Base-by-base conservation (phyloP, 2,113 vertebrate genomes). In the Pluvialis apricaria region DNA sequence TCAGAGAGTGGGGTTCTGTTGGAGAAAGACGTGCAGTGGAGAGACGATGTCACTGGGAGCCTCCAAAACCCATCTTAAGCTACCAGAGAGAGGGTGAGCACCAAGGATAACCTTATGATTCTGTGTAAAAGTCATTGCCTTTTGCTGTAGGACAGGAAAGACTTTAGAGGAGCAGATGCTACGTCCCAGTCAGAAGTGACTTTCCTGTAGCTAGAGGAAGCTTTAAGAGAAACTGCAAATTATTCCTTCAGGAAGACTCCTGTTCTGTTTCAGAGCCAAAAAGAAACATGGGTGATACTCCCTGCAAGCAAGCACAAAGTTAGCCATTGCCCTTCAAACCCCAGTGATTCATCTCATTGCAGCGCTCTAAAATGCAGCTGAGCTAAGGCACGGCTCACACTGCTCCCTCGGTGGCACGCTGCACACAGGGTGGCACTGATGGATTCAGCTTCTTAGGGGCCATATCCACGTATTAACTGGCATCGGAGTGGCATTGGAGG, bases 351-450 rank as follows among this genome's bases (percentile, higher is more conserved):
- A 19, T 9, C 3, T 3, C 31, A 31, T 3, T 21, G 3, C 71
- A 18, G 57, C 16, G 1, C 57, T 69, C 62, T 60, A 8, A 79
- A 76, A 76, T 0, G 1, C 54, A 32, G 47, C 38, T 7, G 47
- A 82, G 51, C 32, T 7, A 7, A n/a, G 55, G 65, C 24, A 15
- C 0, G 0, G n/a, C 17, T 90, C 36, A 0, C 0, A 0, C 36
- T 3, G 16, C 76, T 62, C 19, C 54, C 18, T 34, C 1, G 0
- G 26, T 64, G 69, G 44, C 32, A 45, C 0, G 1, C 15, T 15
- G 32, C 32, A 24, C 3, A 1, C 65, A 2, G 1, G 0, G 54
- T 71, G 82, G 73, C 92, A 94, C 87, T 85, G 94, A 88, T 72
- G 78, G 81, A 94, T 93, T 93, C 3, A 2, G 32, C 72, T 76